Base-by-base conservation (phyloP, 2,113 vertebrate genomes). In the Apaloderma vittatum region DNA sequence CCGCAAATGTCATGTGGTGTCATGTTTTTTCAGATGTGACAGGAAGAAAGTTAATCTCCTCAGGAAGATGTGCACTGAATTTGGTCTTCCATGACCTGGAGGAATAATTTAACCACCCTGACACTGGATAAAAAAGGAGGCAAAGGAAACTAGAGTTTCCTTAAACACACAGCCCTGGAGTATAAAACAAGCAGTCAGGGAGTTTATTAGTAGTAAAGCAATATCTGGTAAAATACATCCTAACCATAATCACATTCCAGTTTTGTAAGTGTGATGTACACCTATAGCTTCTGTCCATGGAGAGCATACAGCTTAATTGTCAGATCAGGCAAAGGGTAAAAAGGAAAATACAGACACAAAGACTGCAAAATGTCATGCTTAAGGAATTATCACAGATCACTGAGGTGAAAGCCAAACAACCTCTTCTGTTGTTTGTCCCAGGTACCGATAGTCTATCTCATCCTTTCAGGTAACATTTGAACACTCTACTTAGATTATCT, bases 1-100 rank as follows among this genome's bases (percentile, higher is more conserved):
- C 19, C 12, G 15, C 29, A 78, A 26, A 74, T 74, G 15, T 93
- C 63, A n/a, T 54, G 58, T 12, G 45, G 48, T 82, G 21, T 61
- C 58, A 66, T 8, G 12, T 18, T 45, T 94, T 83, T 92, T 70
- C 49, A 80, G 58, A 73, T 77, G 54, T 54, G 27, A 73, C 8
- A 52, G 40, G 16, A 75, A 17, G 34, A 90, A 79, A 86, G 54
- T 72, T 45, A 68, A 52, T 37, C 57, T 88, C 20, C 22, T 75
- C 37, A 68, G 45, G 22, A 29, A 82, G 32, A 48, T 0, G 0
- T 8, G 4, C 1, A 4, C 74, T 75, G 78, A 79, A 65, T 49
- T 34, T 45, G 40, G 43, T 85, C 61, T 90, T 71, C 65, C 61
- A 14, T 71, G 57, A 58, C 61, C 66, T 54, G 12, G 3, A 30